Conservation (phyloP, 2,888 invertebrate species). For the Apamea crenata region DNA sequence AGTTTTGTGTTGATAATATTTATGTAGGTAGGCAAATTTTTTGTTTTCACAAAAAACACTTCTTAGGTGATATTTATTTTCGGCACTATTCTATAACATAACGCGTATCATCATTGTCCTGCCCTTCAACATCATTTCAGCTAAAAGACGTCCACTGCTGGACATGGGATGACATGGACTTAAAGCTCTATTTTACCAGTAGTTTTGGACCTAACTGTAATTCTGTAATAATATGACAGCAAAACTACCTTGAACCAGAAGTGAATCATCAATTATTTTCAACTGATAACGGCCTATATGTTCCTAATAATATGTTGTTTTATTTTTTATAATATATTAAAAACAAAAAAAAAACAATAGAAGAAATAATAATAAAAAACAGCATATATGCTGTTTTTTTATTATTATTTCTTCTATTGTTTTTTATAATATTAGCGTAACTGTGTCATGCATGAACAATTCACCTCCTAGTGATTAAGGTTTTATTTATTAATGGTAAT, state of each 20-base stretch:
- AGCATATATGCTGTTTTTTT: too few relatives aligned
- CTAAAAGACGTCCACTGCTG: background rate
- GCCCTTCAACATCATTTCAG: background rate
- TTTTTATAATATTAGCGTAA: too few relatives aligned
- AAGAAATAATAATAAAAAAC: too few relatives aligned
- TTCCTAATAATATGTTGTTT: too few relatives aligned
- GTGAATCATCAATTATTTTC: background rate
- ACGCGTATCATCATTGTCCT: background rate
- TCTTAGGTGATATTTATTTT: background rate
- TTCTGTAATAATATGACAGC: background rate
- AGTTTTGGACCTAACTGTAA: background rate
- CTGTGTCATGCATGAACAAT: too few relatives aligned
- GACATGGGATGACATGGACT: background rate
- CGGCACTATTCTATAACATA: background rate
- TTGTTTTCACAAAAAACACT: too few relatives aligned
- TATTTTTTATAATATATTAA: too few relatives aligned
- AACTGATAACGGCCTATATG: background rate
- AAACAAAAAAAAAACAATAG: too few relatives aligned
- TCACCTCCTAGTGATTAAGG: too few relatives aligned
- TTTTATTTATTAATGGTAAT: too few relatives aligned
- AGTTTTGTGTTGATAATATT: conserved; percentile 7
- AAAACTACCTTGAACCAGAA: background rate
- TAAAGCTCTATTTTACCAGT: background rate
- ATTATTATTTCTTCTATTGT: too few relatives aligned
- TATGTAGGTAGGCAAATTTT: conserved; percentile 9